phyloP scores from a whole-genome alignment of 2,113 vertebrate species.

The Microcebus lehilahytsara region DNA sequence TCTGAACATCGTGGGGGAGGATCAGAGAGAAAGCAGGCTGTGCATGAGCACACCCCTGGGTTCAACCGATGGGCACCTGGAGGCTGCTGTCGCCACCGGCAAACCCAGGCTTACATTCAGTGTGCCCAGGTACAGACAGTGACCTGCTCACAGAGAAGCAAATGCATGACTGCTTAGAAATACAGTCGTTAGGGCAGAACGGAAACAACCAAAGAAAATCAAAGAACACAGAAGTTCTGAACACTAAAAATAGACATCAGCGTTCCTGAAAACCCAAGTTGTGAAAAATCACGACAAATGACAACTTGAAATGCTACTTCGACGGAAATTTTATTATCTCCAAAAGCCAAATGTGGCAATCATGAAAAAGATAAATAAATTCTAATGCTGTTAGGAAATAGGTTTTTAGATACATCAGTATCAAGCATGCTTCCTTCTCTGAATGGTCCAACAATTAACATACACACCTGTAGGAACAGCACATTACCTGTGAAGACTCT shows the following conservation, averaged over 20 bases:
- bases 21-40: background rate
- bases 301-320: background rate
- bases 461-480: background rate
- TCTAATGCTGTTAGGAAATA: background rate
- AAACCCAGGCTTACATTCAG: rapidly evolving
- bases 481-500: too few species aligned
- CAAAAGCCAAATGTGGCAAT: background rate
- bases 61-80: background rate
- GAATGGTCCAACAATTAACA: background rate
- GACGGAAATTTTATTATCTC: background rate
- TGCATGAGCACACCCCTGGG: background rate
- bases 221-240: background rate
- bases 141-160: background rate
- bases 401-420: too few species aligned
- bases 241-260: background rate
- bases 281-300: background rate
- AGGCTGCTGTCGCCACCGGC: background rate
- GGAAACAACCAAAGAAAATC: background rate
- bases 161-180: background rate
- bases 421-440: background rate
- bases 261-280: background rate
- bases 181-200: background rate
- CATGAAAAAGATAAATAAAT: background rate
- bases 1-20: background rate
- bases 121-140: too few species aligned